Base-by-base conservation (phyloP, 2,113 vertebrate genomes). In the Eretmochelys imbricata region DNA sequence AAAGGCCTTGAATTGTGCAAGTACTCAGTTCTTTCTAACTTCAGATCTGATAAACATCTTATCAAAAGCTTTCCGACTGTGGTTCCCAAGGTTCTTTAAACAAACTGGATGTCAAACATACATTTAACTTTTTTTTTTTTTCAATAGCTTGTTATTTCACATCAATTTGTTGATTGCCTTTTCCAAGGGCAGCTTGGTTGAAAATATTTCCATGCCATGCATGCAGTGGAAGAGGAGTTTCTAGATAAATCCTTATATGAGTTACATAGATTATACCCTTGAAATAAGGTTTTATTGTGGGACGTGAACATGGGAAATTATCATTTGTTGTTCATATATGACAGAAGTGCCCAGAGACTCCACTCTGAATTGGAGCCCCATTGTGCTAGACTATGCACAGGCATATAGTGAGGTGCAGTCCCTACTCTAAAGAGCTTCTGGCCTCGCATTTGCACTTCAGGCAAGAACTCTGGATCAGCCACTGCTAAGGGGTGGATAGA, bases 71-170 rank as follows among this genome's bases (percentile, higher is more conserved):
- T 96, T 94, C 93, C 79, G 29, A 51, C 87, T 88, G 50, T 84
- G 82, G 3, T 95, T 96, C 85, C 81, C 89, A 91, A 97, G 89
- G 93, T 95, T 93, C 90, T 95, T 94, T 93, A 97, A 98, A 93
- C 87, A 98, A 96, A 85, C 85, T 35, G 5, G 80, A 84, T 85
- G 92, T 86, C 86, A 91, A 95, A 90, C 82, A n/a, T 83, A 89
- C 75, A 92, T 80, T 29, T 87, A 69, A 85, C 35, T 46, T 20
- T 54, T 88, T 42, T 54, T 88, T 42, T 92, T 11, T 90, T 49
- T 72, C 88, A 93, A 76, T 84, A 91, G 46, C 72, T 89, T 93
- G n/a, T 80, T 93, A 46, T 78, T 93, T 96, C 90, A 65, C 62
- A 46, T 54, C 82, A 49, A 31, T 20, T 72, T 88, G 19, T 85